phyloP scores from a whole-genome alignment of 1,140 invertebrate species.

The Brachionus calyciflorus region DNA sequence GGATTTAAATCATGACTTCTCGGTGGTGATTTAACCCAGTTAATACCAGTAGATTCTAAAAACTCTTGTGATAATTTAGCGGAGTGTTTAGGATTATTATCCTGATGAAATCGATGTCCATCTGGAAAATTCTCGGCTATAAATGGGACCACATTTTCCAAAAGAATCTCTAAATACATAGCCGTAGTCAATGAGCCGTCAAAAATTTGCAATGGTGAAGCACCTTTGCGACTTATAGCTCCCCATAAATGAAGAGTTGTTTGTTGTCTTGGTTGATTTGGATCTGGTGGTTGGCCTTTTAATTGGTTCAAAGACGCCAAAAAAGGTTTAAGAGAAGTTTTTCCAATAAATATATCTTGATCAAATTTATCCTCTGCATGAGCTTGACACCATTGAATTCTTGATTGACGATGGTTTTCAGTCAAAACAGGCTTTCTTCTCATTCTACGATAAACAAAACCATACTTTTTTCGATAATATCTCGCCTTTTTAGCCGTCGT shows the following conservation, averaged over 20 bases:
- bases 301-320: slow-evolving; percentile 42
- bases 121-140: slow-evolving; percentile 42
- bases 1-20: slow-evolving; percentile 41
- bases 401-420: slow-evolving; percentile 31
- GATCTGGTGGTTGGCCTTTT: slow-evolving; percentile 35
- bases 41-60: slow-evolving; percentile 42
- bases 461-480: slow-evolving; percentile 42
- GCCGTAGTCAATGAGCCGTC: slow-evolving; percentile 32
- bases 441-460: slow-evolving; percentile 44
- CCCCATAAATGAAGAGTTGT: slow-evolving; percentile 43
- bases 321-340: slow-evolving; percentile 34
- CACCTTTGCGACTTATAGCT: slow-evolving; percentile 40
- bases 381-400: slow-evolving; percentile 42
- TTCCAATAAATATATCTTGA: slow-evolving; percentile 44
- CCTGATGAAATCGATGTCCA: slow-evolving; percentile 41
- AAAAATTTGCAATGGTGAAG: slow-evolving; percentile 41
- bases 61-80: slow-evolving; percentile 43
- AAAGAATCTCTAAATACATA: slow-evolving; percentile 41
- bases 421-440: slow-evolving; percentile 37
- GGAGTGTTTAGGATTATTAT: slow-evolving; percentile 42
- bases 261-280: slow-evolving; percentile 24
- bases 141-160: slow-evolving; percentile 41
- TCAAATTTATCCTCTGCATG: slow-evolving; percentile 29
- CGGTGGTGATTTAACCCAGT: slow-evolving; percentile 37
- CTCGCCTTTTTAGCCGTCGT: slow-evolving; percentile 36